Evolutionary conservation across 2,888 invertebrate genomes (phyloP), one percentile per base, ranked within the genome.

Genomic region (Phyto melanocephala): DNA sequence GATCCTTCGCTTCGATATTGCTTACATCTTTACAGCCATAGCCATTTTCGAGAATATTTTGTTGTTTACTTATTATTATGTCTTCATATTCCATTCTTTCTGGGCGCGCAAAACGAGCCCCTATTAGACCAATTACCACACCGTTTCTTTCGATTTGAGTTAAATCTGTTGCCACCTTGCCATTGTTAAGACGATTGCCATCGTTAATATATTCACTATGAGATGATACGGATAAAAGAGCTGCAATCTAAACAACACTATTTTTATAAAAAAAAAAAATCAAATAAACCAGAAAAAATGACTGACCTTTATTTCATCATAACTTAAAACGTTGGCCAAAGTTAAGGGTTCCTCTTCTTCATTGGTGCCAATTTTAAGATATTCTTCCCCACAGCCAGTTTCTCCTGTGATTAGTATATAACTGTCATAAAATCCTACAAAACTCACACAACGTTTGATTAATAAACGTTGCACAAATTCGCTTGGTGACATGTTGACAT

Each of bases 291-390:
- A n/a, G n/a, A n/a, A n/a, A n/a, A n/a, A n/a, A n/a, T 62, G 15
- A 2, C 45, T 20, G 45, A 93, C 86, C 86, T 93, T 93, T 5
- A 93, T 91, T 88, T 93, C 93, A 83, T 93, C 92, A 86, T 93
- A 93, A 58, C 92, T 92, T 42, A 93, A 86, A 83, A 92, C 92
- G 75, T 92, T 89, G n/a, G 90, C 83, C n/a, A 92, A 85, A 6
- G 89, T 76, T 80, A 92, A 85, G 1, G 92, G 92, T 11, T 88
- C 86, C 67, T 89, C 88, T 83, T 92, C 92, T 4, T 87, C 70
- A 15, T 87, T 87, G 1, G 91, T 92, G 15, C 93, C 93, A 10
- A 93, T 90, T 45, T 85, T 86, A 76, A 92, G 91, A 91, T 92
- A 93, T 6, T 91, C 91, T 13, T 20, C 33, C 0, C 90, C 90